Percentiles rank a stretch among this genome's conserved stretches.
phyloP scores from a whole-genome alignment of 2,113 vertebrate genomes.

The Athene cunicularia region DNA sequence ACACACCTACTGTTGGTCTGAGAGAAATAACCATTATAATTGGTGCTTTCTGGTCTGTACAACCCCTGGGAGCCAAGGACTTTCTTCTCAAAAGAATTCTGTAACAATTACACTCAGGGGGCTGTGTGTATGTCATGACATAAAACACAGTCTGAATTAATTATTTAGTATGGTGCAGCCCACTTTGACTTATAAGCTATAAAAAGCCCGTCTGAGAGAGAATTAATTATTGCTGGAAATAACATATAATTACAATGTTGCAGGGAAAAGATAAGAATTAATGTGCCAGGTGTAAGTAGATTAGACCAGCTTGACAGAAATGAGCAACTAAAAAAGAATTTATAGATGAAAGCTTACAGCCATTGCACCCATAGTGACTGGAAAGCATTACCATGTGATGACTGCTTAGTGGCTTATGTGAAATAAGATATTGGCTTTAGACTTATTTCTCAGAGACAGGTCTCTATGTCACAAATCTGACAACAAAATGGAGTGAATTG shows the following conservation, averaged over 20 bases:
- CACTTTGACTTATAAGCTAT: conserved; percentile 74
- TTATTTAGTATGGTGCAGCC: conserved; percentile 71
- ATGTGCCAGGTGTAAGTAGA: conserved; percentile 77
- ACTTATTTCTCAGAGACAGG: conserved; percentile 45
- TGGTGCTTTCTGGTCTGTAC: conserved; percentile 34
- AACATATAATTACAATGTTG: conserved; percentile 79
- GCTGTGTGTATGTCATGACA: conserved; percentile 65
- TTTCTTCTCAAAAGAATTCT: conserved; percentile 57
- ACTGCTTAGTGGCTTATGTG: conserved; percentile 54
- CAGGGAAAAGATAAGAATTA: conserved; percentile 76
- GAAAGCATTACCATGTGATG: conserved; percentile 45
- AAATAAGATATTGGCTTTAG: conserved; percentile 65
- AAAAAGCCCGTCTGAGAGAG: conserved; percentile 68
- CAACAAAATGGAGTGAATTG: conserved; percentile 57
- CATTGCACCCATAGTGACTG: conserved; percentile 52
- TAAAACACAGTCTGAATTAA: conserved; percentile 70
- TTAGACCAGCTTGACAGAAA: conserved; percentile 75
- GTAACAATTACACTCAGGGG: conserved; percentile 15
- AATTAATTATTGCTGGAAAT: conserved; percentile 77
- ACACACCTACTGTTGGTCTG: not conserved
- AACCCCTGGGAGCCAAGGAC: conserved; percentile 29
- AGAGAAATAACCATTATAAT: conserved; percentile 32
- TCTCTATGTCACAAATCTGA: conserved; percentile 50
- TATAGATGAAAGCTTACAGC: conserved; percentile 69
- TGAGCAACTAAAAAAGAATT: conserved; percentile 68